These are phyloP conservation scores for Crematogaster levior DNA, from an alignment of 2,888 invertebrate species.

Conservation along the genomic window DNA sequence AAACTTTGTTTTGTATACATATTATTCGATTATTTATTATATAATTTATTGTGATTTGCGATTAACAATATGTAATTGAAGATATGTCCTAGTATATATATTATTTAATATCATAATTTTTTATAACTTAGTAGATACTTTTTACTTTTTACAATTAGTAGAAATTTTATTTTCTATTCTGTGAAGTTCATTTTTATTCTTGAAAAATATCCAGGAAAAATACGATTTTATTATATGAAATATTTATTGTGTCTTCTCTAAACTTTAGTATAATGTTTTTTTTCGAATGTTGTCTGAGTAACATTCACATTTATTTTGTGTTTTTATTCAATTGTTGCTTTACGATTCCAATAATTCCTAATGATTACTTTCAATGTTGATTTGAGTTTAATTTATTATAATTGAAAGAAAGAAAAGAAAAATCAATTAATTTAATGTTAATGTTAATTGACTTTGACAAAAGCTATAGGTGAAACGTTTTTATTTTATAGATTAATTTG, in stretches of 20 bases:
- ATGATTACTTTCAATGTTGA: background rate
- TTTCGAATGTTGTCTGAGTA: background rate
- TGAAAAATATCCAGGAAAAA: background rate
- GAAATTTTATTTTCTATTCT: background rate
- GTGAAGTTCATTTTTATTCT: background rate
- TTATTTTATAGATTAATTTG: background rate
- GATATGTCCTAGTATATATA: background rate
- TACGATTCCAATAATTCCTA: background rate
- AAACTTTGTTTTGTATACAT: background rate
- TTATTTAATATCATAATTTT: background rate
- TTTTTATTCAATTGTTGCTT: background rate
- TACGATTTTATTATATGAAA: background rate
- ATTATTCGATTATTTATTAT: slow-evolving; percentile 1
- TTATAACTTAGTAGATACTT: background rate
- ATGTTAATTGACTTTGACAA: background rate
- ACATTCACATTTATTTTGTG: background rate
- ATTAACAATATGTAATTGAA: background rate
- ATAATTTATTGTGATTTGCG: background rate
- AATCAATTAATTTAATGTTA: background rate
- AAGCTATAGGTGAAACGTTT: background rate
- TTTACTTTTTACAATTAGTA: background rate
- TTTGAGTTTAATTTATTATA: background rate
- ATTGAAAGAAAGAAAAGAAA: background rate
- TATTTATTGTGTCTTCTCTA: background rate
- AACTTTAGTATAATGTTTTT: background rate